Evolutionary conservation across 1,140 invertebrate species (phyloP).

Genomic region (Musca domestica): DNA sequence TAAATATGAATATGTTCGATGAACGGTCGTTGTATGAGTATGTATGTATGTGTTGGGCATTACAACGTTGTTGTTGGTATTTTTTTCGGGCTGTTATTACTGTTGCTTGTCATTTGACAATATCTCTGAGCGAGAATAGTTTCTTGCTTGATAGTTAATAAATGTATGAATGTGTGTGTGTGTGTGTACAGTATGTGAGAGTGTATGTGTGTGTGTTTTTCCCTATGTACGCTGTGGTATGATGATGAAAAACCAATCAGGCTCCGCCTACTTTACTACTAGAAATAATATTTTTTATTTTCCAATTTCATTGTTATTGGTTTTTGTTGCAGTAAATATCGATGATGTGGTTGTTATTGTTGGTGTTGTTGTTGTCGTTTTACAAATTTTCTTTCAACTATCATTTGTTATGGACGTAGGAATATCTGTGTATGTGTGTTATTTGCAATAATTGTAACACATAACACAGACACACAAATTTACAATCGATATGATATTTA

Average conservation of each 20-base stretch:
- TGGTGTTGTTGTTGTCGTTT: constrained; percentile 28
- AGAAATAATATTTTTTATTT: constrained; percentile 39
- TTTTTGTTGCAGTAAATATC: constrained; percentile 31
- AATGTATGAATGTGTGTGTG: not conserved
- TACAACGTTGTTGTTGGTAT: no score
- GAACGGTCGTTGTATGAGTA: no score
- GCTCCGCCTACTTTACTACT: constrained; percentile 26
- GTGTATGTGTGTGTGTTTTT: not conserved
- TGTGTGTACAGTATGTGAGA: not conserved
- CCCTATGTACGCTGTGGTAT: constrained; percentile 15
- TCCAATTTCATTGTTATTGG: constrained; percentile 51
- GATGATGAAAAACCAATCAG: constrained; percentile 17
- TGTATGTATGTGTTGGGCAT: no score
- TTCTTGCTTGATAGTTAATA: no score
- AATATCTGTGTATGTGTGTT: not conserved
- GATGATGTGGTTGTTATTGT: constrained; percentile 7
- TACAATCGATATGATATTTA: not conserved
- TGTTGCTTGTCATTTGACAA: no score
- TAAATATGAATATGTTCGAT: no score
- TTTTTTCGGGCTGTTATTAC: no score
- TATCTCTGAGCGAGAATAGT: no score
- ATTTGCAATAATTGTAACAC: not conserved
- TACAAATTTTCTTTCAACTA: constrained; percentile 3
- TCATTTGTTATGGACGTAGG: not conserved
- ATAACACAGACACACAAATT: not conserved